Evolutionary conservation across 2,113 vertebrate genomes (phyloP), one percentile per base, ranked within the genome.

Genomic region (Nothobranchius kuhntae): DNA sequence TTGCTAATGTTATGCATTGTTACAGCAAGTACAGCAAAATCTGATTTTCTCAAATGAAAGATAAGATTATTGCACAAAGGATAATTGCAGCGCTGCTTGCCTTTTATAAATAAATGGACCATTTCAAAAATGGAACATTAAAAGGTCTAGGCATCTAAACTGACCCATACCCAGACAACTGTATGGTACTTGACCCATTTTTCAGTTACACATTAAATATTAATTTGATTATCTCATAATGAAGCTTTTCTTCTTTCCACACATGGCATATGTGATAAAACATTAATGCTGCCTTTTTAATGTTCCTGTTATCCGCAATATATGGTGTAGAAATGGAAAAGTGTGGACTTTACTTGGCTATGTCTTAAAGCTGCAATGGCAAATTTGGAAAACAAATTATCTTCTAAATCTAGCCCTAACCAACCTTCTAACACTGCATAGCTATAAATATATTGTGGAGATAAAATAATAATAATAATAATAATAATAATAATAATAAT

Each of bases 251-350:
- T 72, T 54, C 69, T 69, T 61, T 53, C 65, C 72, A 75, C 80
- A 77, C 69, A 54, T 76, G 56, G 71, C 68, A 79, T 81, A 73
- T 65, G 55, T 53, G 26, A 77, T 86, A 55, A 89, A 87, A 79
- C 68, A 86, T 87, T 85, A 36, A 84, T 82, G 56, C 59, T 6
- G 35, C 62, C n/a, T 5, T 17, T 61, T 82, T 77, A 86, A 65
- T 70, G 69, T 21, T 51, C 42, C 21, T 65, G 55, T 63, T 73
- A 80, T 71, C 57, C n/a, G 52, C 42, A 52, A 46, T 50, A 53
- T 35, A 44, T 81, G 74, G 30, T 52, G 50, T 26, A 81, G 30
- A 30, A 30, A 30, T 30, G 2, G 4, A 30, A 30, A 30, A 69
- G 63, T 77, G 17, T 73, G 68, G 72, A 48, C 30, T 61, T 76